A percentile compares a stretch with the other conserved stretches of the same genome.
These are phyloP conservation scores for Molossus molossus DNA, from an alignment of 2,797 vertebrate genomes.

Conservation along the genomic window DNA sequence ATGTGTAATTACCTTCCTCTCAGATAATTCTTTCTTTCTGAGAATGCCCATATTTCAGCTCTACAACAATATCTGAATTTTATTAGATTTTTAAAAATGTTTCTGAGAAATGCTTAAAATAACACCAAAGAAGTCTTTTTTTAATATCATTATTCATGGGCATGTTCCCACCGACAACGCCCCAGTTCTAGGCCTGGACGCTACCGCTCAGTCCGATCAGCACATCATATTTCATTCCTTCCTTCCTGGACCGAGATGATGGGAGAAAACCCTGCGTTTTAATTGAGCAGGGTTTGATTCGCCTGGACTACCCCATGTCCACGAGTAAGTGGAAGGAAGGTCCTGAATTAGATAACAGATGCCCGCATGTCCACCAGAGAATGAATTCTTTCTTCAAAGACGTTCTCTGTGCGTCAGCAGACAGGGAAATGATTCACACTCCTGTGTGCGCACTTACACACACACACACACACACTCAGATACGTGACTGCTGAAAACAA, in stretches of 20 bases:
- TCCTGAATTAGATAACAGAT: background rate
- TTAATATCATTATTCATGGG: background rate
- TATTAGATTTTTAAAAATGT: background rate
- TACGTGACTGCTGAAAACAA: constrained; percentile 24
- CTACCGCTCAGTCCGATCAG: background rate
- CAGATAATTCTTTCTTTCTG: constrained; percentile 11
- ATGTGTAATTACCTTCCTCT: background rate
- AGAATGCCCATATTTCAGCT: background rate
- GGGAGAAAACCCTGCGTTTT: background rate
- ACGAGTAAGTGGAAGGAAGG: background rate
- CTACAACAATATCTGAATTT: background rate
- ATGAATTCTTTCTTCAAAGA: background rate
- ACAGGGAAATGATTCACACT: background rate
- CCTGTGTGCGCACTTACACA: background rate
- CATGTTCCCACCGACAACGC: background rate
- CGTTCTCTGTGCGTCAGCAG: background rate
- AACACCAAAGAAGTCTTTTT: background rate
- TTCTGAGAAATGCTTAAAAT: constrained; percentile 41
- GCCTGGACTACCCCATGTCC: background rate
- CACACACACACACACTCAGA: background rate
- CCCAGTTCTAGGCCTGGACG: background rate
- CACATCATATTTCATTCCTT: background rate
- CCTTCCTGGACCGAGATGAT: background rate
- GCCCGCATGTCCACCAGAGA: background rate
- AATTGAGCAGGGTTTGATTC: background rate